Evolutionary conservation across 2,888 invertebrate genomes (phyloP), one percentile per base, ranked within the genome.

Genomic region (Ditylenchus weischeri): DNA sequence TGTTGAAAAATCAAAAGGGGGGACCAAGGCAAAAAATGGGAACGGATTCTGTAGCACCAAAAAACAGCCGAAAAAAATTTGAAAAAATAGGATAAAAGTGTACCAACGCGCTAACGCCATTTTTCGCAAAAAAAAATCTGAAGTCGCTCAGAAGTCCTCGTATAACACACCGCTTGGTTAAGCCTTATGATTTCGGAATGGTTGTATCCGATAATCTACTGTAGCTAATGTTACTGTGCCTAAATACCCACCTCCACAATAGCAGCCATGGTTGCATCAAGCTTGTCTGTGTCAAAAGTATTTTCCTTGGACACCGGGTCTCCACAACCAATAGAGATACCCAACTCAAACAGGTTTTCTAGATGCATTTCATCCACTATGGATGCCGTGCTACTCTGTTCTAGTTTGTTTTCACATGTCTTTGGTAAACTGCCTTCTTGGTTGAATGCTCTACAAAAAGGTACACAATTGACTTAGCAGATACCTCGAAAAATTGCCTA

Each of bases 301-400:
- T 67, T 51, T n/a, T 65, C 65, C n/a, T n/a, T 50, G 51, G 66
- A 51, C 15, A 43, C 19, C 10, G 7, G 21, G 11, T 19, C 49
- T 15, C 47, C 60, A 61, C 75, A 75, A 15, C 79, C 79, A 18
- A 80, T 58, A 6, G 70, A 73, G 29, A 79, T 69, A 64, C 79
- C 79, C 65, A 79, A 65, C 67, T 80, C 75, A 66, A 80, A 80
- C 10, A 77, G 68, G 10, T 67, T 62, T 1, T 66, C 66, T 58
- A 79, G 64, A 47, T 70, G 67, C 51, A 80, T 67, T 57, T 38
- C 47, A 51, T 72, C 69, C 21, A 72, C 57, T 21, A 36, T 61
- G 19, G 64, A 50, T 0, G 72, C 62, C 0, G 69, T 58, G 15
- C 35, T 10, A 48, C 62, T 62, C n/a, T 62, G 23, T 51, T 58